phyloP scores from a whole-genome alignment of 2,113 vertebrate genomes.

The Barbus barbus region DNA sequence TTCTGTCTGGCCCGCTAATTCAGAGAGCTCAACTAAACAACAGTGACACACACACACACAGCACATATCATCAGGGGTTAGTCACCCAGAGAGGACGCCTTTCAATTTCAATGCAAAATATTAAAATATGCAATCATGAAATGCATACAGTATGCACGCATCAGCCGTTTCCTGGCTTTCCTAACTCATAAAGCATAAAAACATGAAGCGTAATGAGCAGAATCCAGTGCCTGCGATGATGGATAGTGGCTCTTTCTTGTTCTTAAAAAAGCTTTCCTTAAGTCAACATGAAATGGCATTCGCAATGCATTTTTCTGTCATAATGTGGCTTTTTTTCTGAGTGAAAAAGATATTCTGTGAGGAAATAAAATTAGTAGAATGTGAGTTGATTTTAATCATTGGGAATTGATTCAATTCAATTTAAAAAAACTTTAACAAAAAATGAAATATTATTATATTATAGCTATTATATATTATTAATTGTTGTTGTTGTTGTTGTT shows the following conservation, averaged over 20 bases:
- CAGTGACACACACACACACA: neutral
- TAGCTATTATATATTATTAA: no score
- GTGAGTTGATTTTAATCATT: neutral
- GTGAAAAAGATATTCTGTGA: neutral
- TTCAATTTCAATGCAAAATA: neutral
- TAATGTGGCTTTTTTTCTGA: neutral
- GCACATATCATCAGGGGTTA: neutral
- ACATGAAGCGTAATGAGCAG: neutral
- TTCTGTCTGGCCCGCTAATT: constrained; percentile 31
- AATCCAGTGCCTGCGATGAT: neutral
- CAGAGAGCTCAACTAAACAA: constrained; percentile 9
- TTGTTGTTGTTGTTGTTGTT: neutral
- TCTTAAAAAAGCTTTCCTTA: neutral
- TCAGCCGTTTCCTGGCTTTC: neutral
- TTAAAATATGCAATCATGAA: neutral
- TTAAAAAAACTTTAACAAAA: no score
- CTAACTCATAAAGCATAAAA: neutral
- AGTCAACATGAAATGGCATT: neutral
- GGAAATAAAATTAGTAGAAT: neutral
- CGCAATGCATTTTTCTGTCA: neutral
- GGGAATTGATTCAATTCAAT: neutral
- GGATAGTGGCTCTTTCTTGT: neutral
- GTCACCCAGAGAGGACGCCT: constrained; percentile 20
- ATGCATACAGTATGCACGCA: neutral
- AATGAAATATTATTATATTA: no score